Evolutionary conservation across 2,888 invertebrate species (phyloP).

Genomic region (Trissolcus japonicus): DNA sequence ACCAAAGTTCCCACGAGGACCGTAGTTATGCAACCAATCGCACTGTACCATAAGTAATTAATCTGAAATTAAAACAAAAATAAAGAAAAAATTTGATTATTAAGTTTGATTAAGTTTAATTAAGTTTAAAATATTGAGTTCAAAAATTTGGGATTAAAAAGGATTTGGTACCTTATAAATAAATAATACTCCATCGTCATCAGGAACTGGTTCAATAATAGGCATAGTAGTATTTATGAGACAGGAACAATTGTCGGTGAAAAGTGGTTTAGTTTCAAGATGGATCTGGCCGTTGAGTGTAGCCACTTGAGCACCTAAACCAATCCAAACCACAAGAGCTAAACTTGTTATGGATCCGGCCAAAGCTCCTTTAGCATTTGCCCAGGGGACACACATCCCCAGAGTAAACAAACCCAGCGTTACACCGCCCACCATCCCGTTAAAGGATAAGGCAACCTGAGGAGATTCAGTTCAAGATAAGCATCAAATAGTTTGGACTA

Average conservation of each 20-base stretch:
- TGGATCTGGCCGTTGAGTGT: constrained; percentile 76
- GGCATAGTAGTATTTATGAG: constrained; percentile 70
- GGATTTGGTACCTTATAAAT: constrained; percentile 69
- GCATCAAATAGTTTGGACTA: too few relatives aligned
- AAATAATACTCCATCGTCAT: constrained; percentile 61
- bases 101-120: too few relatives aligned
- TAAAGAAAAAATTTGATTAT: constrained; percentile 7
- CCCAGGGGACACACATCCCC: constrained; percentile 93
- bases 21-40: constrained; percentile 86
- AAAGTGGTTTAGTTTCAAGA: constrained; percentile 76
- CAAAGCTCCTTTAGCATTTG: constrained; percentile 87
- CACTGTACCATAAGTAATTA: constrained; percentile 91
- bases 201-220: constrained; percentile 14
- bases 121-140: too few relatives aligned
- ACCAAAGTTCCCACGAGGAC: constrained; percentile 84
- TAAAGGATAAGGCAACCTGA: constrained; percentile 88
- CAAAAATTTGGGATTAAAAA: too few relatives aligned
- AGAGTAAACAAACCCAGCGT: constrained; percentile 90
- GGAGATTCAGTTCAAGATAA: too few relatives aligned
- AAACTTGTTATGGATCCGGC: constrained; percentile 81
- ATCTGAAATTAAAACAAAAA: constrained; percentile 60
- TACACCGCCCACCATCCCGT: constrained; percentile 93
- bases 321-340: constrained; percentile 80
- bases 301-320: constrained; percentile 82
- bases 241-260: constrained; percentile 78